Evolutionary conservation across 2,797 vertebrate species (phyloP), one percentile per base, ranked within the genome.

Genomic region (Myoxocephalus aenaeus): DNA sequence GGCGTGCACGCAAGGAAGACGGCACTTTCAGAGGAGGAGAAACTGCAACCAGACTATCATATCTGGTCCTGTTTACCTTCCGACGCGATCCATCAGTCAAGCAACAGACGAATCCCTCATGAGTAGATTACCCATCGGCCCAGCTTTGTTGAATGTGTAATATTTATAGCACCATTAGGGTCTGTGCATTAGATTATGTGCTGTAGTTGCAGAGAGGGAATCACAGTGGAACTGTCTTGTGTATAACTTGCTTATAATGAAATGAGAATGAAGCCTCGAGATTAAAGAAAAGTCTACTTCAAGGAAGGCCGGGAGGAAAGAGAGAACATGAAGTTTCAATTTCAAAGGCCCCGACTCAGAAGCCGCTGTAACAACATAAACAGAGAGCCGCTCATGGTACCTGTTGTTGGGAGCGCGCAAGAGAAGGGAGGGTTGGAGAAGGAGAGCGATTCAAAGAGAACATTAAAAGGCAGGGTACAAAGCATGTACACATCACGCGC

Each of bases 231-330:
- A 84, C 46, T 27, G 82, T 84, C 87, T 90, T 82, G 88, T 85
- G 91, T 86, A 86, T 88, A 86, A 56, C 89, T 90, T 91, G 88
- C 93, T 93, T 89, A 92, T 87, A 85, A 91, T 87, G 84, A 90
- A 91, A 90, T 51, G 62, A 84, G 88, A 89, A 79, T 17, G 77
- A 83, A 81, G 79, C 85, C 64, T 71, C 10, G n/a, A 77, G 81
- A 87, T 32, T 75, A 82, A 90, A 86, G 68, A 86, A 82, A 86
- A 87, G 79, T 76, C 79, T 17, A 81, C 76, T 84, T 90, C 76
- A 80, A 87, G 84, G 77, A 90, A 73, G 85, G 85, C 78, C 79
- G 72, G 2, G 75, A 64, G 73, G 34, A 87, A 83, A 82, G 64
- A 54, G 25, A 73, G 74, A 42, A 57, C 29, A 54, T 17, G 15